Evolutionary conservation across 2,797 vertebrate genomes (phyloP).

Genomic region (Nyctibius grandis): DNA sequence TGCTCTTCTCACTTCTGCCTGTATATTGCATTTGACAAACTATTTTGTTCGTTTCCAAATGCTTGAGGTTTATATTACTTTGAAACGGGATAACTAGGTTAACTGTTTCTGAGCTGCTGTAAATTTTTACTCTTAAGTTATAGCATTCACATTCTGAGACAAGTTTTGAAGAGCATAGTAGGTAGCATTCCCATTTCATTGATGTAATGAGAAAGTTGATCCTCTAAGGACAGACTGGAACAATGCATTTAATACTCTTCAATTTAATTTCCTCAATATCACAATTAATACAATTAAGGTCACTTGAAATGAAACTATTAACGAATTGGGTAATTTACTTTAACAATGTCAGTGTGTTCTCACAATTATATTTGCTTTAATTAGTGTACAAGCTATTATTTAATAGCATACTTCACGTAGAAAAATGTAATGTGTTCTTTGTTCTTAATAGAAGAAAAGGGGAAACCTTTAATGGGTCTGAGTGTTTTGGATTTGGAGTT

Average conservation of each 20-base stretch:
- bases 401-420: constrained; percentile 68
- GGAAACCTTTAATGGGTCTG: constrained; percentile 60
- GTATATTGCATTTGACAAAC: not conserved
- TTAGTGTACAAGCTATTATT: constrained; percentile 78
- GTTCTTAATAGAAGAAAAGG: constrained; percentile 49
- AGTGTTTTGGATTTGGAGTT: constrained; percentile 16
- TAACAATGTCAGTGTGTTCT: constrained; percentile 79
- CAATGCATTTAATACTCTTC: constrained; percentile 76
- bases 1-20: not conserved
- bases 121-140: constrained; percentile 19
- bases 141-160: not conserved
- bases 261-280: constrained; percentile 75
- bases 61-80: not conserved
- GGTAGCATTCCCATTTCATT: constrained; percentile 66
- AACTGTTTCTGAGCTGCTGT: not conserved
- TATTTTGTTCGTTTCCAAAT: not conserved
- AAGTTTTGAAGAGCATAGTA: constrained; percentile 37
- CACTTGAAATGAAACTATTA: constrained; percentile 78
- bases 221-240: constrained; percentile 71
- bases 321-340: constrained; percentile 77
- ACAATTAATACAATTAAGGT: constrained; percentile 80
- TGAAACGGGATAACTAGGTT: not conserved
- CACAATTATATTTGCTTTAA: constrained; percentile 78
- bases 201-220: constrained; percentile 67
- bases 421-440: constrained; percentile 71